Evolutionary conservation across 2,113 vertebrate genomes (phyloP), one percentile per base, ranked within the genome.

Genomic region (Dissostichus mawsoni): DNA sequence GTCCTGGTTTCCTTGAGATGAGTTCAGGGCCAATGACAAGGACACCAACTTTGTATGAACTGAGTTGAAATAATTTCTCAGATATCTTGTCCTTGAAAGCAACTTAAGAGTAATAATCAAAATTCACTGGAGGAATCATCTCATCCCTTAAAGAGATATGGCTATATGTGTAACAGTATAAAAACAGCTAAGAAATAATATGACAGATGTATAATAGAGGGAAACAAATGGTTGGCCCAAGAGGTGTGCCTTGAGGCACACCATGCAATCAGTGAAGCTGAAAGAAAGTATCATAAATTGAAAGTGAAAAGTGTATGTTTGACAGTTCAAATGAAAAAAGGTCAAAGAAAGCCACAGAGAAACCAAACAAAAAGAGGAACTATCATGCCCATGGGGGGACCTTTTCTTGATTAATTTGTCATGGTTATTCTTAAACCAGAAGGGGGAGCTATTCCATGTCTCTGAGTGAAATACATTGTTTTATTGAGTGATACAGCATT

Each of bases 401-500:
- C n/a, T 44, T 52, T 5, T 69, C 12, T 58, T 84, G 68, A 76
- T 80, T 80, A 67, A 82, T 80, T 51, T 90, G 91, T 69, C 66
- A 69, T 92, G 20, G 33, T 51, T 33, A 4, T 11, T 6, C 41
- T 87, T 66, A 36, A 4, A 70, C 92, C 94, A 94, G 90, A 78
- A 80, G 93, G 86, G 90, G 95, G 94, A 87, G 93, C 92, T 94
- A 86, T 93, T 93, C 79, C 36, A 72, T 90, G 63, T 59, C 68
- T 50, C 61, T 76, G 56, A 68, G 68, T 80, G 83, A 48, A 52
- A 51, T 33, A 23, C 63, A 67, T 41, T 69, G 61, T 84, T 56
- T 55, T 20, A 69, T 29, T 71, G 57, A 55, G 50, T 33, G 51
- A 63, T 63, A 12, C 51, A 64, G 45, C 52, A 63, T 58, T n/a